phyloP scores from a whole-genome alignment of 2,888 invertebrate species.

The Heliconius aoede region DNA sequence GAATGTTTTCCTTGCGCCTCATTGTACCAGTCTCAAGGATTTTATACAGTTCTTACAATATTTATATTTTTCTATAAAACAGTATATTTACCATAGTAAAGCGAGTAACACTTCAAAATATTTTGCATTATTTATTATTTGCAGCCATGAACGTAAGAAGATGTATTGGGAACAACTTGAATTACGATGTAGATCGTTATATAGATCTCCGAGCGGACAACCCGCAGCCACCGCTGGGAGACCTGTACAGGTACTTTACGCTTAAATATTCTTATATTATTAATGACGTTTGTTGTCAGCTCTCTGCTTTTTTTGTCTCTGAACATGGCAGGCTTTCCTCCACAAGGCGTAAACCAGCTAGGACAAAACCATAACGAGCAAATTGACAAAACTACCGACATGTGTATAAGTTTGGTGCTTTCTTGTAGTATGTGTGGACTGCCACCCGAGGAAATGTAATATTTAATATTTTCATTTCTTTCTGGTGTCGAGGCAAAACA shows the following conservation, averaged over 20 bases:
- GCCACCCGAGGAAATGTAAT: not conserved
- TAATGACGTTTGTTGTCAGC: not conserved
- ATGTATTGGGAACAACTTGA: constrained; percentile 98
- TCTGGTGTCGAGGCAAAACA: not conserved
- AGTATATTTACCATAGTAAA: too few species aligned
- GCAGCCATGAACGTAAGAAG: constrained; percentile 95
- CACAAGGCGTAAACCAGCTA: not conserved
- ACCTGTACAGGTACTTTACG: constrained; percentile 61
- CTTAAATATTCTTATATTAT: not conserved
- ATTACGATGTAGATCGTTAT: constrained; percentile 91
- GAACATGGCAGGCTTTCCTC: too few species aligned
- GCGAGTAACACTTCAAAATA: too few species aligned
- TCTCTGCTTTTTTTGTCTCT: too few species aligned
- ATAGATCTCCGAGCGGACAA: constrained; percentile 75
- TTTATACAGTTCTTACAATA: too few species aligned
- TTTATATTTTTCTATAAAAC: too few species aligned
- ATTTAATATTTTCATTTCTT: not conserved
- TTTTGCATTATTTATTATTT: constrained; percentile 44
- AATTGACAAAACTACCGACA: too few species aligned
- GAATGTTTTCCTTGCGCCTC: too few species aligned
- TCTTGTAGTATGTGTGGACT: not conserved
- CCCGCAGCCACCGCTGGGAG: constrained; percentile 59
- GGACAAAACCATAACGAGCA: not conserved
- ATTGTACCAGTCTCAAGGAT: too few species aligned
- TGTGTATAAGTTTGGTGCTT: not conserved